A percentile compares a stretch with the other conserved stretches of the same genome.
Conservation (phyloP, 2,113 vertebrate species). For the Calidris pygmaea region DNA sequence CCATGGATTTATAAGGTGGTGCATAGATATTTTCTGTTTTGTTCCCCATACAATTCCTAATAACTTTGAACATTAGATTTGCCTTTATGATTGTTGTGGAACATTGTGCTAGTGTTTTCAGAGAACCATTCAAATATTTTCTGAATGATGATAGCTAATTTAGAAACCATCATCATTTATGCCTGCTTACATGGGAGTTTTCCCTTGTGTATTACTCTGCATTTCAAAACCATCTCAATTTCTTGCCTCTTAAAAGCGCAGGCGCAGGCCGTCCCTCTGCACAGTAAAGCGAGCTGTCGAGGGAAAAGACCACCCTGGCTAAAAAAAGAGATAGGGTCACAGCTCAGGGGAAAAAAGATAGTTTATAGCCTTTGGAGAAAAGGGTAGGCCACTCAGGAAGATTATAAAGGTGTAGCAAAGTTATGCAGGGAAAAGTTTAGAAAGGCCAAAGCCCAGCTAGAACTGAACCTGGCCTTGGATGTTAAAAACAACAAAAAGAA, state of each 20-base stretch:
- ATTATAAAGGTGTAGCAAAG: no score
- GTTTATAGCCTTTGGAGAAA: no score
- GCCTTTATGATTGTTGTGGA: background rate
- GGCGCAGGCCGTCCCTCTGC: no score
- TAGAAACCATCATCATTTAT: slow-evolving; percentile 6
- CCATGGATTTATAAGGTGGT: background rate
- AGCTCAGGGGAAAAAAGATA: no score
- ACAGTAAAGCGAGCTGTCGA: no score
- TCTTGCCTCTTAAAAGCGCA: background rate
- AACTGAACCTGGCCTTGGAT: no score
- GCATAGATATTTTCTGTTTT: background rate
- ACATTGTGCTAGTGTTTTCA: background rate
- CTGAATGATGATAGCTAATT: slow-evolving; percentile 11
- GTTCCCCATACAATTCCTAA: background rate
- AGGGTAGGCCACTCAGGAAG: no score
- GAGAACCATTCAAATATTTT: background rate
- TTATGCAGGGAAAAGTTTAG: no score
- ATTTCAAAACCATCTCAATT: background rate
- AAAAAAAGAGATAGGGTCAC: no score
- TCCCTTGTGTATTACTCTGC: background rate
- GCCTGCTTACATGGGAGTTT: background rate
- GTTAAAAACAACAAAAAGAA: no score
- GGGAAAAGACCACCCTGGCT: no score
- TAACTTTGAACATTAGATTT: background rate
- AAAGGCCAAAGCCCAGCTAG: no score